Evolutionary conservation across 53 echinoderm and acorn worm genomes (phyloP).

Genomic region (Henricia sp.): DNA sequence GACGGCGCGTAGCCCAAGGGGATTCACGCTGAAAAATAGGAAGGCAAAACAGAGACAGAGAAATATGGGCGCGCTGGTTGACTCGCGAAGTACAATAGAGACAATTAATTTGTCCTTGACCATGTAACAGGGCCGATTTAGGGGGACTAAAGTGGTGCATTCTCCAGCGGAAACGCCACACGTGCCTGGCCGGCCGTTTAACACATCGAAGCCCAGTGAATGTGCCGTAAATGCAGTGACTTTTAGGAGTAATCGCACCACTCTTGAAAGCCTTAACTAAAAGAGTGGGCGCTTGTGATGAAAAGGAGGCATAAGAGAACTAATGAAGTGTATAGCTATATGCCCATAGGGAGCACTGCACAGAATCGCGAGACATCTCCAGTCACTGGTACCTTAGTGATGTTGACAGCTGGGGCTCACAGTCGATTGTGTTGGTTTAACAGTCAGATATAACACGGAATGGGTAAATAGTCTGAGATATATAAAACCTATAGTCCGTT

Average conservation of each 20-base stretch:
- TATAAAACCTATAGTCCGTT: neutral
- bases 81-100: conserved; percentile 13
- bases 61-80: conserved; percentile 26
- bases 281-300: neutral
- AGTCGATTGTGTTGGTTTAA: conserved; percentile 50
- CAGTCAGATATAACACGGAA: conserved; percentile 38
- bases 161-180: conserved; percentile 39
- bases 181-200: conserved; percentile 52
- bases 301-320: conserved; percentile 23
- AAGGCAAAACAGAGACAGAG: neutral
- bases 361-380: conserved; percentile 19
- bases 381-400: conserved; percentile 1
- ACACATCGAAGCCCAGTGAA: conserved; percentile 55
- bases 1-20: conserved; percentile 37
- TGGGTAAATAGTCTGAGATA: too few species aligned
- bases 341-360: conserved; percentile 47
- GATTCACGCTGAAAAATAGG: neutral
- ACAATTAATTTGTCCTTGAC: conserved; percentile 51
- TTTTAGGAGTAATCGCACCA: conserved; percentile 45
- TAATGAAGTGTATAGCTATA: conserved; percentile 53
- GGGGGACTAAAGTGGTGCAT: conserved; percentile 35
- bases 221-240: conserved; percentile 58
- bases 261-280: conserved; percentile 15
- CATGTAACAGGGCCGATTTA: conserved; percentile 42
- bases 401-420: conserved; percentile 39